A percentile compares a stretch with the other conserved stretches of the same genome.
Evolutionary conservation across 2,797 vertebrate genomes (phyloP).

Genomic region (Sandelia bainsii): DNA sequence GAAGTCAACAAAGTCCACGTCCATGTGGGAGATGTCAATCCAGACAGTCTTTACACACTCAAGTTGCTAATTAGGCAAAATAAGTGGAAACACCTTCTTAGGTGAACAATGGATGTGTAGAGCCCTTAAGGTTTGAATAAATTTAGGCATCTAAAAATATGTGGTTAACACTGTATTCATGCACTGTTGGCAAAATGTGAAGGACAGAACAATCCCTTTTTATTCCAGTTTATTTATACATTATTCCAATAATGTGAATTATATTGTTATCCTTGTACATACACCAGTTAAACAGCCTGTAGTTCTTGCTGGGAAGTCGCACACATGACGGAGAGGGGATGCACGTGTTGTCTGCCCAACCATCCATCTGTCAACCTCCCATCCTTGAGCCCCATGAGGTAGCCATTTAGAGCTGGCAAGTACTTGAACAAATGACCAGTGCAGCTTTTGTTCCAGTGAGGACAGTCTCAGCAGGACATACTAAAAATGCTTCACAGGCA

Average conservation of each 20-base stretch:
- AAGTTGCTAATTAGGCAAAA: background rate
- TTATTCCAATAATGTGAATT: background rate
- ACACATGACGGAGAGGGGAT: background rate
- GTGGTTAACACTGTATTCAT: background rate
- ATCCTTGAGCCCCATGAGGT: constrained; percentile 5
- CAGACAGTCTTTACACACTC: background rate
- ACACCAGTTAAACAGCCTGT: background rate
- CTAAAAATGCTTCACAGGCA: constrained; percentile 27
- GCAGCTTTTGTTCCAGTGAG: constrained; percentile 2
- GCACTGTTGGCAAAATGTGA: background rate
- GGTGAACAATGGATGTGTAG: background rate
- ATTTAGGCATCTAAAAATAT: background rate
- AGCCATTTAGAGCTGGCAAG: background rate
- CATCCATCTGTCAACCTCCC: background rate
- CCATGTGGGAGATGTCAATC: background rate
- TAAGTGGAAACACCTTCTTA: background rate
- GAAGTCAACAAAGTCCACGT: background rate
- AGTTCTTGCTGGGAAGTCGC: background rate
- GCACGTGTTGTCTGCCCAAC: background rate
- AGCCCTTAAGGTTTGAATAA: background rate
- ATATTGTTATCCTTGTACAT: background rate
- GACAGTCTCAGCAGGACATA: constrained; percentile 23
- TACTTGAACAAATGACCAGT: constrained; percentile 28
- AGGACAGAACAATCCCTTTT: background rate
- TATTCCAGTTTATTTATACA: background rate